A percentile compares a stretch with the other conserved stretches of the same genome.
Conservation (phyloP, 2,113 vertebrate species). For the Albula goreensis region DNA sequence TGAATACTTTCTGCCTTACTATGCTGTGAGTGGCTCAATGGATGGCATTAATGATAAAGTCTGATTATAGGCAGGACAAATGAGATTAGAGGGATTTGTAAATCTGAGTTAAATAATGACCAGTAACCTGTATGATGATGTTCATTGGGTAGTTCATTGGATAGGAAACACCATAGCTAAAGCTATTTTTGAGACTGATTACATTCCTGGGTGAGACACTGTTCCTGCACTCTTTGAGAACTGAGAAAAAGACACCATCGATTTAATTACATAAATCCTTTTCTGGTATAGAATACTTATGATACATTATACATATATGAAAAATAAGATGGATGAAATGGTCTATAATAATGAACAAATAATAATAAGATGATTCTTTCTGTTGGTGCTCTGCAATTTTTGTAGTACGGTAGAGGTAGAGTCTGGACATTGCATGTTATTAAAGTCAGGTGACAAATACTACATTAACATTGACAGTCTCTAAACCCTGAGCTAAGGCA, state of each 20-base stretch:
- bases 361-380: not conserved
- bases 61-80: not conserved
- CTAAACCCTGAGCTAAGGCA: not conserved
- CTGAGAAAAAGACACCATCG: not conserved
- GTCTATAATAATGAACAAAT: not conserved
- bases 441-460: no score
- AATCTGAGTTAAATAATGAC: not conserved
- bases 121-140: not conserved
- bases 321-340: not conserved
- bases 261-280: not conserved
- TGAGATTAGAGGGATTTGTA: not conserved
- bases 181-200: not conserved
- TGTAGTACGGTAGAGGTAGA: no score
- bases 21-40: not conserved
- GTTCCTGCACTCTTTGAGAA: not conserved
- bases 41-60: not conserved
- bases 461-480: not conserved
- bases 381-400: not conserved
- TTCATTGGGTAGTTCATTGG: not conserved
- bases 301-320: not conserved
- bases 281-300: not conserved
- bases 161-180: not conserved
- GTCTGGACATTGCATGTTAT: no score
- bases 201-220: not conserved
- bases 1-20: not conserved